Conservation (phyloP, 2,113 vertebrate genomes). For the Ivindomyrus marchei region DNA sequence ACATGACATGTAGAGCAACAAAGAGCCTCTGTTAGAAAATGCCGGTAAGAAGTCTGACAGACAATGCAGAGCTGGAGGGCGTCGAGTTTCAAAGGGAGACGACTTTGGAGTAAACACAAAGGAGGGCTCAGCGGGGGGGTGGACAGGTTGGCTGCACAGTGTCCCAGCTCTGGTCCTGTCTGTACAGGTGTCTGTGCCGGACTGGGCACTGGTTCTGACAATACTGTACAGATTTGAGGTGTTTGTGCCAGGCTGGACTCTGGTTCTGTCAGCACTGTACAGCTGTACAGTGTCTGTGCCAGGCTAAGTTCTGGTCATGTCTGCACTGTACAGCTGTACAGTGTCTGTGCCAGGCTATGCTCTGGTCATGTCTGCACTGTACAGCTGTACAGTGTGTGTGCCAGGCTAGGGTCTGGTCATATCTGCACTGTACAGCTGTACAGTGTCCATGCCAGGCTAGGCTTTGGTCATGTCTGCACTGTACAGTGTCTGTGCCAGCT, state of each 20-base stretch:
- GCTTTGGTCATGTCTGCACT: neutral
- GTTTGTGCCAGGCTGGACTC: neutral
- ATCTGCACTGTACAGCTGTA: neutral
- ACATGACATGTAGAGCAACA: neutral
- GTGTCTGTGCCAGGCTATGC: neutral
- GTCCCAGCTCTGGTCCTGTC: neutral
- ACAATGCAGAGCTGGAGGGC: conserved; percentile 21
- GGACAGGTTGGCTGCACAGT: neutral
- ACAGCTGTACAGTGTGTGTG: no score
- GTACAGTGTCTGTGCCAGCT: neutral
- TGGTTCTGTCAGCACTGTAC: neutral
- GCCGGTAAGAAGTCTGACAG: neutral
- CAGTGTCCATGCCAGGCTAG: neutral
- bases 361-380: neutral
- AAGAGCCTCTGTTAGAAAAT: neutral
- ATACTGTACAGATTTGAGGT: neutral
- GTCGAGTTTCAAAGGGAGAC: conserved; percentile 47
- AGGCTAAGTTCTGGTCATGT: neutral
- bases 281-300: neutral
- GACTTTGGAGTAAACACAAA: conserved; percentile 43
- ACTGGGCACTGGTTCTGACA: neutral
- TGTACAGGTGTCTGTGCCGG: neutral
- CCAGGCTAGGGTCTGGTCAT: neutral
- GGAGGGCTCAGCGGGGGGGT: neutral
- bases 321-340: neutral